phyloP scores from a whole-genome alignment of 2,113 vertebrate genomes.

The Orcinus orca region DNA sequence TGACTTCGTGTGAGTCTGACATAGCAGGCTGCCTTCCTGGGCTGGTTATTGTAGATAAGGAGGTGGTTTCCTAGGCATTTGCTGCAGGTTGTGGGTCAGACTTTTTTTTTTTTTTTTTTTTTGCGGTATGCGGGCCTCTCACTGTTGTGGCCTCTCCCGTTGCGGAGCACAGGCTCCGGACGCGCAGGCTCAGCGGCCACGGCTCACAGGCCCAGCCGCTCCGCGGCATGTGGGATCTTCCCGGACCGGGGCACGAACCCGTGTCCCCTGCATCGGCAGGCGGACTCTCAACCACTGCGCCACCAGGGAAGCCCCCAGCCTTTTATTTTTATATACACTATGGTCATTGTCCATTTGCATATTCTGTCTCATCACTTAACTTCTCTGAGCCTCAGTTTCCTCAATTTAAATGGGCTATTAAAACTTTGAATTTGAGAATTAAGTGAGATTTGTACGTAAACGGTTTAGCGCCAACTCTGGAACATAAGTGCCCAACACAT shows the following conservation, averaged over 20 bases:
- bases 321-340: not conserved
- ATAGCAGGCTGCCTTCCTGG: not conserved
- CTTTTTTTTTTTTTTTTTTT: not conserved
- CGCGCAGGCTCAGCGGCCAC: no score
- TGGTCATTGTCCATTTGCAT: not conserved
- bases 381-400: not conserved
- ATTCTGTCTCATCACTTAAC: not conserved
- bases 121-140: no score
- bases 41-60: not conserved
- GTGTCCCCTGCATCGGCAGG: no score
- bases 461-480: not conserved
- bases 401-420: not conserved
- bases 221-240: no score
- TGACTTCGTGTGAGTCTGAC: not conserved
- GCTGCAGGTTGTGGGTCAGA: not conserved
- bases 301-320: not conserved
- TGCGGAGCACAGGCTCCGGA: no score
- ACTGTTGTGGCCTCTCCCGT: no score
- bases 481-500: not conserved
- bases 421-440: slow-evolving; percentile 9
- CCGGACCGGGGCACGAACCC: no score
- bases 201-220: no score
- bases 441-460: not conserved
- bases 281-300: no score
- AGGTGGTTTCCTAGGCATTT: not conserved